Conservation (phyloP, 2,797 vertebrate species). For the Pygocentrus nattereri region DNA sequence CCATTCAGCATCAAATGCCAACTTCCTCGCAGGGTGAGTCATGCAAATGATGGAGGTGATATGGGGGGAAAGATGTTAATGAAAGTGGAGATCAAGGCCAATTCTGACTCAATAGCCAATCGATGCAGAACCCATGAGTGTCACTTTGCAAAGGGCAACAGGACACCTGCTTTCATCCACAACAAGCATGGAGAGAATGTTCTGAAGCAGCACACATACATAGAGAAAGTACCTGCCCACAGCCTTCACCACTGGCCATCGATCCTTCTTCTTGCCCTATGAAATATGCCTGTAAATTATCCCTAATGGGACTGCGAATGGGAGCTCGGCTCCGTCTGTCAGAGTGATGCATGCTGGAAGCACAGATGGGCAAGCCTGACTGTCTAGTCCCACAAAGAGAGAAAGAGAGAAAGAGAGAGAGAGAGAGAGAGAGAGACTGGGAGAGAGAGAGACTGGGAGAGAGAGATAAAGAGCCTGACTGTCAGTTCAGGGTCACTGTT, state of each 20-base stretch:
- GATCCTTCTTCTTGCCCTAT: slow-evolving; percentile 63
- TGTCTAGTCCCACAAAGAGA: slow-evolving; percentile 9
- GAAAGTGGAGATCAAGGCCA: slow-evolving; percentile 31
- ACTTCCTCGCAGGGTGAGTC: slow-evolving; percentile 7
- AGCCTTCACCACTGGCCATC: slow-evolving; percentile 61
- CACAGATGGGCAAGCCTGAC: slow-evolving; percentile 60
- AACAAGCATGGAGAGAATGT: slow-evolving; percentile 1
- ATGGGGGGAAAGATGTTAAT: slow-evolving; percentile 29
- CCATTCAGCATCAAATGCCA: neutral
- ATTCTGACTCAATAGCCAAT: slow-evolving; percentile 33
- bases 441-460: neutral
- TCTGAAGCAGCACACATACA: slow-evolving; percentile 36
- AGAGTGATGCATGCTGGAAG: slow-evolving; percentile 64
- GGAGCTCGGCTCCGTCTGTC: slow-evolving; percentile 59
- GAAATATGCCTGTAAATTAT: slow-evolving; percentile 71
- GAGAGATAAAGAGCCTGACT: neutral
- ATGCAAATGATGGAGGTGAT: slow-evolving; percentile 35
- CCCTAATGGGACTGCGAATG: slow-evolving; percentile 70
- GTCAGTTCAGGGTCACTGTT: slow-evolving; percentile 8
- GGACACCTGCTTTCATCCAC: slow-evolving; percentile 26
- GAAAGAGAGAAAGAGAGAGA: neutral
- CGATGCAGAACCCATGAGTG: slow-evolving; percentile 35
- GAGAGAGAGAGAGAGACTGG: neutral
- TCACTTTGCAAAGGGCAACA: slow-evolving; percentile 27
- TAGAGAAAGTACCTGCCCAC: slow-evolving; percentile 11